phyloP scores from a whole-genome alignment of 2,113 vertebrate genomes.

The Plotosus lineatus region DNA sequence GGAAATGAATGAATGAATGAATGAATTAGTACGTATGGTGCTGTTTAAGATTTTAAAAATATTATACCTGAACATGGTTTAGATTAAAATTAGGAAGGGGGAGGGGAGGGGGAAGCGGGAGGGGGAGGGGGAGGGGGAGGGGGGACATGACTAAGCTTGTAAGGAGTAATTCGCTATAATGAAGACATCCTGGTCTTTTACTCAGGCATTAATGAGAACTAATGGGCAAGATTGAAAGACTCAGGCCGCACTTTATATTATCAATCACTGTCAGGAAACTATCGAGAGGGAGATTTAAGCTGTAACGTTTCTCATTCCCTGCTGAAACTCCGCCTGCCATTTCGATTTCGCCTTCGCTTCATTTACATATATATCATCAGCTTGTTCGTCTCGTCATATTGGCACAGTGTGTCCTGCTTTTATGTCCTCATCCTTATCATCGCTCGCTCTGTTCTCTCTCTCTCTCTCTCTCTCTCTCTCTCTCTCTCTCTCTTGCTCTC shows the following conservation, averaged over 20 bases:
- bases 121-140: too few relatives aligned
- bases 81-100: too few relatives aligned
- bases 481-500: background rate
- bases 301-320: background rate
- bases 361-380: constrained; percentile 35
- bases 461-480: background rate
- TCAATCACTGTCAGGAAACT: constrained; percentile 23
- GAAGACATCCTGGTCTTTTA: constrained; percentile 1
- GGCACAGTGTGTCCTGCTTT: constrained; percentile 2
- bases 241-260: background rate
- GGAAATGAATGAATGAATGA: too few relatives aligned
- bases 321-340: background rate
- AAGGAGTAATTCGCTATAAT: constrained; percentile 17
- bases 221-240: constrained; percentile 15
- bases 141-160: background rate
- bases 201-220: constrained; percentile 11
- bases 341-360: constrained; percentile 1
- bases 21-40: too few relatives aligned
- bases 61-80: too few relatives aligned
- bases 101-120: too few relatives aligned
- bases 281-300: constrained; percentile 22
- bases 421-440: constrained; percentile 3
- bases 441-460: background rate
- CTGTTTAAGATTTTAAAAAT: background rate
- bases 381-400: constrained; percentile 19